Percentiles rank a stretch among this genome's conserved stretches.
These are phyloP conservation scores for Cenopis cana DNA, from an alignment of 2,888 invertebrate species.

Conservation along the genomic window DNA sequence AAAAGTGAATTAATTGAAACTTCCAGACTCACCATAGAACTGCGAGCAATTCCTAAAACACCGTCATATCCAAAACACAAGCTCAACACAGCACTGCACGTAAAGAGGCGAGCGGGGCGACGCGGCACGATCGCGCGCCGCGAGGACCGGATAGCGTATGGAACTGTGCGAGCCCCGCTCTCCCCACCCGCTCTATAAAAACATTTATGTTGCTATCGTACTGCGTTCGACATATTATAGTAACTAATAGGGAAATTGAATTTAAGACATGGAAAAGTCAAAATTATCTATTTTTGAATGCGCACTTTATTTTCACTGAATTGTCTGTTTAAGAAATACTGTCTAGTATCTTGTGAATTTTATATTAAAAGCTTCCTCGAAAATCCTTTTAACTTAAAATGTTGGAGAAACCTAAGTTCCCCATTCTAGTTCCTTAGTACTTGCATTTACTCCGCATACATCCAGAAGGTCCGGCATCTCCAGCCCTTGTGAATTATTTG, in stretches of 20 bases:
- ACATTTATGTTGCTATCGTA: constrained; percentile 71
- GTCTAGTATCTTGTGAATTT: too few relatives aligned
- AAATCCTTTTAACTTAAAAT: constrained; percentile 87
- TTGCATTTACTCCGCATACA: constrained; percentile 83
- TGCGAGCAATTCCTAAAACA: constrained; percentile 50
- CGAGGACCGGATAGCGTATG: constrained; percentile 65
- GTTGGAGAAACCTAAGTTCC: constrained; percentile 87
- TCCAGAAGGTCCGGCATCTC: constrained; percentile 91
- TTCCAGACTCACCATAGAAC: constrained; percentile 55
- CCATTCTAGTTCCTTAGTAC: constrained; percentile 88
- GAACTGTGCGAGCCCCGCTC: constrained; percentile 53
- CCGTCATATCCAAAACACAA: constrained; percentile 47
- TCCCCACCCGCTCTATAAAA: constrained; percentile 67
- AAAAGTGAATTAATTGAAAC: neutral
- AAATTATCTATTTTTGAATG: too few relatives aligned
- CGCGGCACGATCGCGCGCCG: constrained; percentile 57
- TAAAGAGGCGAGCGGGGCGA: constrained; percentile 45
- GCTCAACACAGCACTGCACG: constrained; percentile 50
- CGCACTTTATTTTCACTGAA: too few relatives aligned
- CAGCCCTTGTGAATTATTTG: too few relatives aligned
- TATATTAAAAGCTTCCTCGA: constrained; percentile 72
- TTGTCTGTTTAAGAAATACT: too few relatives aligned
- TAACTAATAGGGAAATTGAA: neutral
- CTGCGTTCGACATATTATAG: constrained; percentile 71
- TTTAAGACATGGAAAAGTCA: neutral